Evolutionary conservation across 1,140 invertebrate genomes (phyloP).

Genomic region (Scylla paramamosain): DNA sequence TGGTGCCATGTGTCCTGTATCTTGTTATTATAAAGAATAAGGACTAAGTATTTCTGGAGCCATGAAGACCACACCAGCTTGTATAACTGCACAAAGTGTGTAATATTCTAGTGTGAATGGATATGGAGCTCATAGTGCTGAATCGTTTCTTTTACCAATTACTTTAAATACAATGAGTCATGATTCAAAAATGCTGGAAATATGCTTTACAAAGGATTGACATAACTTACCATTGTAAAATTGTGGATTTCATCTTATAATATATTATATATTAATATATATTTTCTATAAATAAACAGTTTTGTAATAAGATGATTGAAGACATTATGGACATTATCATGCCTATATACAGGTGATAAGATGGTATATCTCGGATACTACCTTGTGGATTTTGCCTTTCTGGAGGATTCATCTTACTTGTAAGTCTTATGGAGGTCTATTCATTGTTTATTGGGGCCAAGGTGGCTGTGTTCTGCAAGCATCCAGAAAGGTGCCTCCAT

Average conservation of each 20-base stretch:
- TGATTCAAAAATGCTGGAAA: neutral
- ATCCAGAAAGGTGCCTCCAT: no score
- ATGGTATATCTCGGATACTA: no score
- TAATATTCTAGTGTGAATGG: neutral
- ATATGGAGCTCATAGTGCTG: neutral
- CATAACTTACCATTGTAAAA: neutral
- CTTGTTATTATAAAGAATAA: neutral
- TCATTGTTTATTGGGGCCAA: no score
- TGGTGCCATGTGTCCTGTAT: neutral
- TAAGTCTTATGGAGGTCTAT: no score
- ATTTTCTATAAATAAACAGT: no score
- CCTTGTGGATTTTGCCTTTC: no score
- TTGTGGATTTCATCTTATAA: neutral
- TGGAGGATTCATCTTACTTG: no score
- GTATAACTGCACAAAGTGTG: neutral
- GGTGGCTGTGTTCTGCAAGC: no score
- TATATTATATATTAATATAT: neutral
- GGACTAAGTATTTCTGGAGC: neutral
- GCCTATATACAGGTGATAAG: no score
- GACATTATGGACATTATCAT: no score
- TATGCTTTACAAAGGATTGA: neutral
- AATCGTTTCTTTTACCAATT: neutral
- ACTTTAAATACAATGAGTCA: neutral
- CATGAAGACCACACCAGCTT: neutral
- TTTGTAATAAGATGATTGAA: no score